Conservation (phyloP, 2,113 vertebrate genomes). For the Numida meleagris region DNA sequence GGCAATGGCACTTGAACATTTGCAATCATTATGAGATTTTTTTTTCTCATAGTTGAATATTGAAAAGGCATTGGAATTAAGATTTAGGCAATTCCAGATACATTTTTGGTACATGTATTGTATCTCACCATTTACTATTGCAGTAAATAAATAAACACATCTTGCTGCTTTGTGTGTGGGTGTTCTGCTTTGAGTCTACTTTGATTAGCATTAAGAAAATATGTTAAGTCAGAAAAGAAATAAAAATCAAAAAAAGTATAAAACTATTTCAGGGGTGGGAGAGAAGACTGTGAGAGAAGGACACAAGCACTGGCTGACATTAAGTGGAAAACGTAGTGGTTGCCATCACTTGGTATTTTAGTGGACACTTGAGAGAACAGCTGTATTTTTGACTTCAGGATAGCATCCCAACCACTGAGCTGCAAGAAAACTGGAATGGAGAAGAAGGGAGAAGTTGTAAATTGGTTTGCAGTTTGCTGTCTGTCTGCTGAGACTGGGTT, state of each 20-base stretch:
- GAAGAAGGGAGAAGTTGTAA: neutral
- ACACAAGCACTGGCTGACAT: no score
- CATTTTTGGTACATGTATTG: neutral
- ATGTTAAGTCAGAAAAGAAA: neutral
- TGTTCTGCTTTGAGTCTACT: neutral
- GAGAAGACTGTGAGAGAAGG: accelerated
- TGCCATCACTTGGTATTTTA: neutral
- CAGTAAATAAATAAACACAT: neutral
- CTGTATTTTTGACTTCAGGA: neutral
- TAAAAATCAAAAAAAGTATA: neutral
- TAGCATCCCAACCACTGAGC: neutral
- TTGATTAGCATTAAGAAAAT: neutral
- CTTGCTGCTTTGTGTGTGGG: neutral
- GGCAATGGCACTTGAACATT: neutral
- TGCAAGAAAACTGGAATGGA: neutral
- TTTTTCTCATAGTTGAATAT: neutral
- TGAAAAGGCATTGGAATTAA: neutral
- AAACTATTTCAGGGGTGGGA: neutral
- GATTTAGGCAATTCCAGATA: neutral
- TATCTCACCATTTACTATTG: neutral
- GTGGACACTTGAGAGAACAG: neutral
- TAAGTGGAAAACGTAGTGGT: neutral
- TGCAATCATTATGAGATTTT: neutral
- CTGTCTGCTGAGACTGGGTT: neutral
- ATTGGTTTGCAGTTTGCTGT: neutral